These are phyloP conservation scores for Falcunculus frontatus DNA, from an alignment of 2,113 vertebrate species.

Conservation along the genomic window DNA sequence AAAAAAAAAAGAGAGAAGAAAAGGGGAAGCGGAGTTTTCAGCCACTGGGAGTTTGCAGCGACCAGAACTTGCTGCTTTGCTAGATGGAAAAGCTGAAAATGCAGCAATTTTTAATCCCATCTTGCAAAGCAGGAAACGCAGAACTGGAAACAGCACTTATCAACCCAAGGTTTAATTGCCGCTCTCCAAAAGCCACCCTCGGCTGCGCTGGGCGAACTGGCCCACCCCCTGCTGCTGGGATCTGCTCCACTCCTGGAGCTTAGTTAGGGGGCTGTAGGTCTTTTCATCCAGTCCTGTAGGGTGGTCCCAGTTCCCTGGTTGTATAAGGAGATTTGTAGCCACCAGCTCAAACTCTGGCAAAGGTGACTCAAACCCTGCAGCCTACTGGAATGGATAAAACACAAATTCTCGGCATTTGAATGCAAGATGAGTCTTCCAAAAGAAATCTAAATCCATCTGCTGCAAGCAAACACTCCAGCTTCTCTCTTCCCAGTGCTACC, in stretches of 20 bases:
- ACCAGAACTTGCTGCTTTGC: not conserved
- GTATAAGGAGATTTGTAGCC: not conserved
- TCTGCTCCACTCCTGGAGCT: not conserved
- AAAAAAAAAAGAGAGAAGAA: not conserved
- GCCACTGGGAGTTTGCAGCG: not conserved
- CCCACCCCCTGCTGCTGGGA: not conserved
- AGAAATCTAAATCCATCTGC: not conserved
- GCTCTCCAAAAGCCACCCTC: not conserved
- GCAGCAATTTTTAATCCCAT: not conserved
- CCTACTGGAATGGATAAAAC: not conserved
- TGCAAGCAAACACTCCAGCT: accelerated
- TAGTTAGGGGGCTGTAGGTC: not conserved
- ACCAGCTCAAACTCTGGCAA: not conserved
- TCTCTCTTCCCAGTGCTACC: not conserved
- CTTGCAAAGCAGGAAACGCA: not conserved
- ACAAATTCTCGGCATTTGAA: accelerated
- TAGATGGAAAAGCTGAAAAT: not conserved
- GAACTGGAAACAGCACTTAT: not conserved
- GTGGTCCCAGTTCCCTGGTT: not conserved
- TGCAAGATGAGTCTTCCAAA: not conserved
- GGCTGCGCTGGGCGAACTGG: accelerated
- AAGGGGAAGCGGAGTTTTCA: not conserved
- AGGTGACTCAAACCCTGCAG: not conserved
- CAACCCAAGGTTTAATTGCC: not conserved
- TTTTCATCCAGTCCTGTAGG: not conserved